Base-by-base conservation (phyloP, 2,113 vertebrate species). In the Atrichornis clamosus region DNA sequence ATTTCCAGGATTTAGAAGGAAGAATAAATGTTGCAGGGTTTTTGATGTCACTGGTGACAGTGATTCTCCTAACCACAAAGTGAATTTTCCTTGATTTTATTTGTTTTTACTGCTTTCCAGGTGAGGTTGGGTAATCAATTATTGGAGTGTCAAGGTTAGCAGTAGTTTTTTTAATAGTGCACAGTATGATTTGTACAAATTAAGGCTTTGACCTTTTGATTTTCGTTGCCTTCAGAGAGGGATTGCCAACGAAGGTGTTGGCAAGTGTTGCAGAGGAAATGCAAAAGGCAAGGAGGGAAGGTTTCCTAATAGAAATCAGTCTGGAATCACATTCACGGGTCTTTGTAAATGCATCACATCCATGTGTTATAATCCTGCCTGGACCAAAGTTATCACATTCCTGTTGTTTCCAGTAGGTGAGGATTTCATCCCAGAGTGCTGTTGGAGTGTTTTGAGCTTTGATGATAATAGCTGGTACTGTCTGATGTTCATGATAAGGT, bases 181-280 rank as follows among this genome's bases (percentile, higher is more conserved):
- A 28, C 26, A 1, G 59, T 75, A 55, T 42, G 79, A 90, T 90
- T 90, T 89, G 59, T 75, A 80, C 64, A 89, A 87, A 90, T 74
- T 50, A 81, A 70, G 84, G 68, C 76, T 86, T n/a, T 92, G 90
- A 89, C 87, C 87, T 94, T 87, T 91, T 69, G 49, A 32, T 86
- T 90, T 89, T 41, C 73, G 53, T 64, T 60, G 35, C 58, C 65
- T 91, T 65, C 2, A 7, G 74, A 78, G 37, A 27, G 11, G 39
- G 11, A 44, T 84, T 94, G 76, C 64, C 35, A 42, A 6, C 27
- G 75, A 62, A 74, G 23, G 55, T 73, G 37, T 47, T 92, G 75
- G 59, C 32, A 80, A 68, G 28, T 19, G 9, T 59, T 86, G 44
- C 23, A 21, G 64, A 56, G 64, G 85, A 77, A 93, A 84, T 56